Base-by-base conservation (phyloP, 2,888 invertebrate species). In the Drosophila atripex region DNA sequence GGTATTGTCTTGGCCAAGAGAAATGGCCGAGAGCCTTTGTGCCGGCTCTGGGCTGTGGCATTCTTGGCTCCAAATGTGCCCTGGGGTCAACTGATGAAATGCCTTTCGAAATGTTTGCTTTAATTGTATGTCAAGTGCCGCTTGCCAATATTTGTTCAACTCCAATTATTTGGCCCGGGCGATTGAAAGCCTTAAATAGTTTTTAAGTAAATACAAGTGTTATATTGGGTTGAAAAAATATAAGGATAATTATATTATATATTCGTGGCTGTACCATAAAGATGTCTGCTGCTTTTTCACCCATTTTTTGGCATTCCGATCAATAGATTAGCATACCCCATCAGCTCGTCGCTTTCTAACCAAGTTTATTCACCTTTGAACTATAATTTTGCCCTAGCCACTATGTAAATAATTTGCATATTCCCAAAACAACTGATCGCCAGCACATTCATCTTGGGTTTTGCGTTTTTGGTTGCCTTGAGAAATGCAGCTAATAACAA, bases 331-430 rank as follows among this genome's bases (percentile, higher is more conserved):
- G 38, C 65, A 66, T 77, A 63, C 54, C 32, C 18, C 39, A n/a
- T 57, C 41, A 47, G 64, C 39, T 57, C 28, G 32, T 11, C 16
- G 47, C 64, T 72, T 72, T 78, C 56, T 57, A 58, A 18, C 55
- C 56, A 25, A 50, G 85, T 76, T 73, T 73, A 69, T 56, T 68
- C 71, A 80, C 76, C 86, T 69, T 58, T 64, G 52, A 61, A 35
- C 69, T 47, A 4, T 57, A 59, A 45, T 52, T 64, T 32, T 46
- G 11, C 43, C 35, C 43, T 14, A 30, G 18, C 39, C 14, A n/a
- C 39, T 52, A 53, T 50, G 50, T 57, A 58, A 28, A 32, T 28
- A 8, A 70, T 70, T 70, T 32, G 61, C 50, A 71, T 71, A 71
- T 54, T 66, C 23, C 43, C 49, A 70, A 23, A 43, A 4, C 3